Base-by-base conservation (phyloP, 2,888 invertebrate genomes). In the Polydrusus tereticollis region DNA sequence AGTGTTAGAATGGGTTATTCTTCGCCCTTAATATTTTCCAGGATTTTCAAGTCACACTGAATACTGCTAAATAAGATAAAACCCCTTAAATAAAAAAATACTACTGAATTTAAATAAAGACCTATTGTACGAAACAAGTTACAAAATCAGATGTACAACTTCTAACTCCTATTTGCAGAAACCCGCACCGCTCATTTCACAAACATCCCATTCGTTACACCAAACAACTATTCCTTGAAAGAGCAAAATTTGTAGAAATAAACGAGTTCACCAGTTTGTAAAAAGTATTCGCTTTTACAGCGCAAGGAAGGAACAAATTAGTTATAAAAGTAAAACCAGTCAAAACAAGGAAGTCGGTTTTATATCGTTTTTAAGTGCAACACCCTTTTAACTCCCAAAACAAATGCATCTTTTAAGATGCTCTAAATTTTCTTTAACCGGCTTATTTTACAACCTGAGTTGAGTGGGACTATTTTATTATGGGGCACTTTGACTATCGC, bases 281-380 rank as follows among this genome's bases (percentile, higher is more conserved):
- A 45, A 45, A 45, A 38, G n/a, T 38, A n/a, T 12, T 33, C 33
- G 14, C 18, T 29, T 16, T 29, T 16, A 33, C 12, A 12, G 10
- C 1, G 21, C 20, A 59, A 59, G 59, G 59, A 59, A 59, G 59
- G 59, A 59, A 59, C 41, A 36, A 38, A 59, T 59, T 59, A 33
- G 59, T 59, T 59, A 21, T 59, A 59, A 59, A 59, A 59, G 60
- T 67, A 47, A 38, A 65, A 59, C 60, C 52, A 45, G 69, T 70
- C 70, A 67, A 64, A 70, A 70, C 73, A 67, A 63, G 62, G 74
- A 72, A 75, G 68, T 69, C 36, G 33, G 60, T 60, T 60, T 52
- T 68, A 60, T 68, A 41, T 52, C 59, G 58, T 38, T 50, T 38
- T 23, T 26, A 43, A 41, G 68, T 47, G 45, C 41, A 41, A 68